Evolutionary conservation across 1,140 invertebrate genomes (phyloP).

Genomic region (Metaphire vulgaris): DNA sequence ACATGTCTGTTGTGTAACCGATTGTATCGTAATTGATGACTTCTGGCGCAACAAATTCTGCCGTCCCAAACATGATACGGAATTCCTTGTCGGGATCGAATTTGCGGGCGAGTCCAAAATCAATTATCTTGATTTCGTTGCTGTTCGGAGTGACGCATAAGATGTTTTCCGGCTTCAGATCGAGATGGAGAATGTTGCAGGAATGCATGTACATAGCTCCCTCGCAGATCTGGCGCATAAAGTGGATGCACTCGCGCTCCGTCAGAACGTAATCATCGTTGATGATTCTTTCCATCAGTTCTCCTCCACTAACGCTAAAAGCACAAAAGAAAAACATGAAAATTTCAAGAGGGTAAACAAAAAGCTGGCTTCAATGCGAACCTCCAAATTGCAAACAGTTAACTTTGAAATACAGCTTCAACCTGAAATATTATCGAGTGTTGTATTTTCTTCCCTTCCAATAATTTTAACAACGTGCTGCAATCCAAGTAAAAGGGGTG

Average conservation of each 20-base stretch:
- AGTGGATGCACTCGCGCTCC: constrained; percentile 82
- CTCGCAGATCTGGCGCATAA: constrained; percentile 81
- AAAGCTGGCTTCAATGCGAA: too few relatives aligned
- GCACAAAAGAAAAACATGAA: too few relatives aligned
- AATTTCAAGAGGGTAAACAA: too few relatives aligned
- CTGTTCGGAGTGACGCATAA: constrained; percentile 97
- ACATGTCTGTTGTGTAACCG: constrained; percentile 80
- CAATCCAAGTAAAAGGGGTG: too few relatives aligned
- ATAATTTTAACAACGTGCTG: too few relatives aligned
- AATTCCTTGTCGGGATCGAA: constrained; percentile 17
- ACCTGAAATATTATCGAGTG: too few relatives aligned
- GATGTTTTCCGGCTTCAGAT: constrained; percentile 99
- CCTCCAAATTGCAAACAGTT: constrained; percentile 1
- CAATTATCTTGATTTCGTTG: constrained; percentile 99
- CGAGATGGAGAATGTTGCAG: constrained; percentile 80
- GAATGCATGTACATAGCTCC: constrained; percentile 83
- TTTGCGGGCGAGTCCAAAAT: constrained; percentile 73
- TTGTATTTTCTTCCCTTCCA: too few relatives aligned
- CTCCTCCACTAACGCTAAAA: constrained; percentile 77
- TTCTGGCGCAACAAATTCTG: constrained; percentile 89
- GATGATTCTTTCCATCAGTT: constrained; percentile 83
- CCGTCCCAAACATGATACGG: constrained; percentile 76
- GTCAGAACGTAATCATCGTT: constrained; percentile 85
- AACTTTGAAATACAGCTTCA: background rate
- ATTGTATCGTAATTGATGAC: constrained; percentile 86